Base-by-base conservation (phyloP, 1,140 invertebrate species). In the Philopotamus ludificatus region DNA sequence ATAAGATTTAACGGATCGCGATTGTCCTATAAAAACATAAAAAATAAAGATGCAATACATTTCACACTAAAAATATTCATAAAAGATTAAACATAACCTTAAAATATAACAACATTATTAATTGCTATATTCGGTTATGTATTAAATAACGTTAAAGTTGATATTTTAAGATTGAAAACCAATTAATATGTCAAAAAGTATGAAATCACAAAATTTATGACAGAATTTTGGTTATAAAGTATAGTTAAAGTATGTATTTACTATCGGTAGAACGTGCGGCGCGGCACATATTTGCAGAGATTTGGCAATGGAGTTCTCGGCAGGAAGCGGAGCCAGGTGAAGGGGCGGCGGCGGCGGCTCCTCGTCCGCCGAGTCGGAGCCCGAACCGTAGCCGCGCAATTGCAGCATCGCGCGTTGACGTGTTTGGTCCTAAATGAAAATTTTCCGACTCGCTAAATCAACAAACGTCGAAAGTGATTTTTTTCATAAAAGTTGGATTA, bases 231-330 rank as follows among this genome's bases (percentile, higher is more conserved):
- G 61, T 57, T 61, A 42, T 57, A 54, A 70, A 58, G 61, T 21
- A 53, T 39, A 26, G 10, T 63, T 23, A 22, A 34, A 26, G 45
- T 47, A 8, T 9, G 16, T 16, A 51, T 22, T 51, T 51, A 10
- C 8, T 58, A 28, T 34, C 50, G 91, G 88, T 66, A 90, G 82
- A 23, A 94, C 91, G 47, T 86, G 80, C 3, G 92, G 91, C 1
- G 92, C 89, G 25, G 91, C 84, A 79, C 90, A 90, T 69, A 95
- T 79, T 68, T 86, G 80, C 62, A 93, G 78, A 3, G 78, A 75
- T 71, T 83, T 81, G 70, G 75, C 76, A 67, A 85, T 60, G 25
- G 82, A 81, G 71, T 73, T 73, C 42, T 67, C 71, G 60, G 70
- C 64, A 71, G 73, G 67, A 45, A 81, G 60, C 4, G 79, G 45